A percentile compares a stretch with the other conserved stretches of the same genome.
Evolutionary conservation across 2,888 invertebrate genomes (phyloP).

Genomic region (Mimachlamys varia): DNA sequence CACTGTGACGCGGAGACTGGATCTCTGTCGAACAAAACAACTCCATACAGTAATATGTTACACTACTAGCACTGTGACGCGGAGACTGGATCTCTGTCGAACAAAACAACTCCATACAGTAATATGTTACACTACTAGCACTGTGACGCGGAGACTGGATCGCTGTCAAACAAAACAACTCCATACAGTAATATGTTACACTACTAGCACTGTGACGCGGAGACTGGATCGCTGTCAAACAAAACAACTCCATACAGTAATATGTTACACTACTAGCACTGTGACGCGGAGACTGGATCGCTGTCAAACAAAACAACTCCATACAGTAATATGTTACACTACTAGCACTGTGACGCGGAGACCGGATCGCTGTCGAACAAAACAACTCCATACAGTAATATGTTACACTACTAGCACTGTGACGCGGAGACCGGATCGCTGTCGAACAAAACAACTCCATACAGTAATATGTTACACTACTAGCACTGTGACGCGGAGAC

Average conservation of each 20-base stretch:
- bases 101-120: too few species aligned
- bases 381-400: too few species aligned
- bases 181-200: too few species aligned
- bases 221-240: constrained; percentile 65
- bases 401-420: constrained; percentile 85
- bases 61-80: constrained; percentile 84
- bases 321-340: too few species aligned
- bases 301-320: too few species aligned
- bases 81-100: constrained; percentile 68
- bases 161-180: constrained; percentile 59
- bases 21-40: constrained; percentile 61
- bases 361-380: constrained; percentile 64
- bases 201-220: constrained; percentile 82
- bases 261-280: constrained; percentile 86
- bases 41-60: too few species aligned
- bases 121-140: constrained; percentile 87
- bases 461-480: too few species aligned
- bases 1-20: constrained; percentile 72
- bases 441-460: too few species aligned
- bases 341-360: constrained; percentile 71
- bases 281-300: constrained; percentile 70
- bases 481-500: constrained; percentile 72
- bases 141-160: constrained; percentile 72
- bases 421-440: constrained; percentile 70
- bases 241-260: too few species aligned